These are phyloP conservation scores for Drosophila kurseongensis DNA, from an alignment of 1,140 invertebrate species.

Conservation along the genomic window DNA sequence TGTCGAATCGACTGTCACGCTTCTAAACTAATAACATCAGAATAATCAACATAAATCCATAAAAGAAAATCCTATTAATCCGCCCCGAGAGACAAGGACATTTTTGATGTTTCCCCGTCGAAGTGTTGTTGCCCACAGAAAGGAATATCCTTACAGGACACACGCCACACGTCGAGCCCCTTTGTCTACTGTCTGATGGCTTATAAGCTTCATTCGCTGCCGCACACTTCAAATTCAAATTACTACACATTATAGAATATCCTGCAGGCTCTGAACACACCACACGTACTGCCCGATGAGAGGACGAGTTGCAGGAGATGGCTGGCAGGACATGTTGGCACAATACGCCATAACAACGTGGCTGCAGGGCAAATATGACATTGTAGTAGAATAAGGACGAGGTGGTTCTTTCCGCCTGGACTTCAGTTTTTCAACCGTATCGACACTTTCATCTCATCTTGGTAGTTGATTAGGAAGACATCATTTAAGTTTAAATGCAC, in stretches of 20 bases:
- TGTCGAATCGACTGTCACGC: constrained; percentile 56
- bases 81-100: constrained; percentile 30
- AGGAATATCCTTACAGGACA: constrained; percentile 42
- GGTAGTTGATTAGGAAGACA: constrained; percentile 73
- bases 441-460: constrained; percentile 19
- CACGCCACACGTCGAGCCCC: constrained; percentile 36
- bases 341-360: constrained; percentile 50
- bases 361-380: constrained; percentile 22
- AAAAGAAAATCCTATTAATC: constrained; percentile 73
- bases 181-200: constrained; percentile 52
- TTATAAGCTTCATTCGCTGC: constrained; percentile 72
- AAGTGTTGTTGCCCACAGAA: not conserved
- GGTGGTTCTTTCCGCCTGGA: constrained; percentile 8
- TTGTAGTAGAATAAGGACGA: constrained; percentile 4
- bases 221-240: constrained; percentile 79
- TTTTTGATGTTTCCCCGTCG: constrained; percentile 49
- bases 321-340: constrained; percentile 59
- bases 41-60: constrained; percentile 78
- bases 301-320: not conserved
- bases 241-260: constrained; percentile 79
- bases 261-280: constrained; percentile 60
- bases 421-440: constrained; percentile 11
- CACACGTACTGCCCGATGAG: constrained; percentile 33
- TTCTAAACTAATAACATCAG: constrained; percentile 67
- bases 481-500: constrained; percentile 72